A percentile compares a stretch with the other conserved stretches of the same genome.
Evolutionary conservation across 2,113 vertebrate genomes (phyloP).

Genomic region (Cephalopholis sonnerati): DNA sequence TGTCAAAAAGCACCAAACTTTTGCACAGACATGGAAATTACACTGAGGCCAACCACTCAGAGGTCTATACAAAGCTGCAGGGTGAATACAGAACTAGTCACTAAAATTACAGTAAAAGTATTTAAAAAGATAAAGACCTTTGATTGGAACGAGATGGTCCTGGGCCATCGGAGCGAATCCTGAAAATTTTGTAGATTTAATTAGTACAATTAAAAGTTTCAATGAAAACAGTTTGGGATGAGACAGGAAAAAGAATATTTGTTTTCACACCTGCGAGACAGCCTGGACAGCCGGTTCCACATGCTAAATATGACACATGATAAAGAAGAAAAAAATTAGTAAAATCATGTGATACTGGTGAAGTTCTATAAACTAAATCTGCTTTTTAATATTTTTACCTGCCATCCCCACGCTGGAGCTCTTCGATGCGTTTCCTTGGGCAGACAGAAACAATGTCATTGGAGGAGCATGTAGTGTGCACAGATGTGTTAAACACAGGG

Average conservation of each 20-base stretch:
- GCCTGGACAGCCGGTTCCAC: constrained; percentile 76
- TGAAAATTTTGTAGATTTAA: constrained; percentile 34
- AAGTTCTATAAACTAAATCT: background rate
- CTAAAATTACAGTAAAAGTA: background rate
- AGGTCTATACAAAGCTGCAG: background rate
- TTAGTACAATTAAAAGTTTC: background rate
- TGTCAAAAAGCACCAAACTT: background rate
- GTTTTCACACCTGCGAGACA: constrained; percentile 75
- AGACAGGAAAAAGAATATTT: background rate
- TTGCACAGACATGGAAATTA: constrained; percentile 11
- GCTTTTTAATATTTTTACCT: constrained; percentile 52
- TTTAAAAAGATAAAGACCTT: constrained; percentile 50
- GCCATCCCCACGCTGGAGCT: constrained; percentile 68
- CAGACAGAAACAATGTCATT: background rate
- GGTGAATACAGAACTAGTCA: background rate
- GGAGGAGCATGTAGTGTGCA: background rate
- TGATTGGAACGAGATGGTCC: constrained; percentile 38
- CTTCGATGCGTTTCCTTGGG: constrained; percentile 68
- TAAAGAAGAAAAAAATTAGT: background rate
- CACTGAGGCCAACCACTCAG: background rate
- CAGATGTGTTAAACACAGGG: background rate
- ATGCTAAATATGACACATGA: constrained; percentile 52
- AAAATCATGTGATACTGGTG: background rate
- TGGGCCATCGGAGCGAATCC: constrained; percentile 33
- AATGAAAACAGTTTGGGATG: background rate